These are phyloP conservation scores for Donacobius atricapilla DNA, from an alignment of 2,113 vertebrate genomes.

Conservation along the genomic window DNA sequence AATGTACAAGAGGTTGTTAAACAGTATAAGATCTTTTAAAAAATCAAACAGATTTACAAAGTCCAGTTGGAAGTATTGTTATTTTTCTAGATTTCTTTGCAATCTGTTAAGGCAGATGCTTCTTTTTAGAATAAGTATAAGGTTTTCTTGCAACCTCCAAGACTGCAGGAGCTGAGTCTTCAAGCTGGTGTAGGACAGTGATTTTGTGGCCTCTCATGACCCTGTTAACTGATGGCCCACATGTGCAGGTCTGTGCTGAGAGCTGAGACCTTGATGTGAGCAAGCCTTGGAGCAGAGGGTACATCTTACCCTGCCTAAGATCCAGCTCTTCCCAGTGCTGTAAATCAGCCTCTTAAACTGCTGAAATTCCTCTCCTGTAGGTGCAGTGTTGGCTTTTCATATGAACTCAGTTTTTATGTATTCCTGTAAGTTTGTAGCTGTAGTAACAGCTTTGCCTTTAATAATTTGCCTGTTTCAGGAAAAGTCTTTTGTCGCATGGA, in stretches of 20 bases:
- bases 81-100: neutral
- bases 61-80: neutral
- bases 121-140: neutral
- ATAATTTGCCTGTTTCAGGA: neutral
- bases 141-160: neutral
- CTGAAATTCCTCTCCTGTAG: neutral
- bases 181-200: neutral
- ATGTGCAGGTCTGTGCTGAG: neutral
- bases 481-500: neutral
- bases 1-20: neutral
- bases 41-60: neutral
- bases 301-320: neutral
- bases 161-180: neutral
- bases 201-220: neutral
- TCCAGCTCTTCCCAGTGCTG: neutral
- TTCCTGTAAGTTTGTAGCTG: neutral
- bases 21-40: neutral
- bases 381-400: accelerated
- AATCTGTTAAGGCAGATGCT: neutral
- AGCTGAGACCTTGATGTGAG: neutral
- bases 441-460: neutral
- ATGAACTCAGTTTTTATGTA: neutral
- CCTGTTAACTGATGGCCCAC: neutral
- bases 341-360: neutral
- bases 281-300: neutral